Conservation (phyloP, 2,888 invertebrate genomes). For the Parapristionchus giblindavisi region DNA sequence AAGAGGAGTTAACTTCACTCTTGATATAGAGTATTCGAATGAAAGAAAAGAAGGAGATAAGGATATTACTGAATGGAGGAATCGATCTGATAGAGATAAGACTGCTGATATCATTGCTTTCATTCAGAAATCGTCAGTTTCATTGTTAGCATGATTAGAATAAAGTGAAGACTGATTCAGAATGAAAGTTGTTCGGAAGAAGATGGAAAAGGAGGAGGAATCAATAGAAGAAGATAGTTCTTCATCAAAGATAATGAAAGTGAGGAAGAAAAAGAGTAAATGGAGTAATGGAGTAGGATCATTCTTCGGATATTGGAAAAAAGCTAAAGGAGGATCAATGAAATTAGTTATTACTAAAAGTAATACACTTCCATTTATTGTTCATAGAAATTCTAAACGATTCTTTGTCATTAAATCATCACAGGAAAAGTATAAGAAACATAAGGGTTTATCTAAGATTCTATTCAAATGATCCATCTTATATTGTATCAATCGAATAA, state of each 20-base stretch:
- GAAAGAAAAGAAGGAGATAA: slow-evolving; percentile 1
- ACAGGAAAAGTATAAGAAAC: not conserved
- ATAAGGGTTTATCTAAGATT: too few species aligned
- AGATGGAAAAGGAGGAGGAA: not conserved
- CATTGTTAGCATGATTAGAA: not conserved
- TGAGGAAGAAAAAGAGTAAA: not conserved
- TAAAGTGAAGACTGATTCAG: not conserved
- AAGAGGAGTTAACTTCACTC: too few species aligned
- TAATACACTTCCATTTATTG: not conserved
- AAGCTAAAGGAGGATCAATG: not conserved
- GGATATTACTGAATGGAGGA: not conserved
- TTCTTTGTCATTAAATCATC: slow-evolving; percentile 12
- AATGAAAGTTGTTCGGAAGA: slow-evolving; percentile 8
- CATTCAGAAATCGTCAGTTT: slow-evolving; percentile 14
- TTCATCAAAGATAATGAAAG: too few species aligned
- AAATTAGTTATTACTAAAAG: not conserved
- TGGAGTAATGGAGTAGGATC: slow-evolving; percentile 2
- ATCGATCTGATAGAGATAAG: slow-evolving; percentile 13
- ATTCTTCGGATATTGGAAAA: slow-evolving; percentile 6
- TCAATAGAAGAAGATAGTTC: not conserved
- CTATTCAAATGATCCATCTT: too few species aligned
- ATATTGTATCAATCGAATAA: too few species aligned
- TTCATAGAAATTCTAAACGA: slow-evolving; percentile 3
- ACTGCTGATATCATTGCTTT: not conserved
- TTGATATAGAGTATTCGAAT: too few species aligned